Evolutionary conservation across 1,140 invertebrate genomes (phyloP), one percentile per base, ranked within the genome.

Genomic region (Drosophila takahashii): DNA sequence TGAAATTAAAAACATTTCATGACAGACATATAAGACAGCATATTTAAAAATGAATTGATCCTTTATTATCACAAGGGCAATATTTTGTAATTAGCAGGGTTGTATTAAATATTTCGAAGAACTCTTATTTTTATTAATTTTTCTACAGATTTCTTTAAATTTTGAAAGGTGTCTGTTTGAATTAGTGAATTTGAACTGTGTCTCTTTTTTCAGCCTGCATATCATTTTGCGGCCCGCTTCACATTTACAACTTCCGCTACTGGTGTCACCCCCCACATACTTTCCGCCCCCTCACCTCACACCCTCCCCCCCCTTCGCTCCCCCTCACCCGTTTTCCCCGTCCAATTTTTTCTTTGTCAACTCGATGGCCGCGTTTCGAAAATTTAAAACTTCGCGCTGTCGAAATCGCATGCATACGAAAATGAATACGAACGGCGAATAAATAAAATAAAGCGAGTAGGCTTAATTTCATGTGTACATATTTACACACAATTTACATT

Each of bases 151-250:
- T 22, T 22, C 22, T 22, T 22, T 22, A 22, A 22, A 22, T 22
- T 2, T 22, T 22, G 16, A 16, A 18, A 18, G 41, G 5, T 13
- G 13, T 3, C 13, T 8, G 47, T 48, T 51, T 39, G 27, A 5
- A 32, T n/a, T 44, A n/a, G 22, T 8, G 22, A 64, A 16, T 54
- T 60, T 60, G 0, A 29, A 67, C 41, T 75, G 37, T 59, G 22
- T 51, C 37, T 54, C 32, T 59, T 42, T 42, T 48, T 22, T 29
- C 26, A 44, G 53, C 67, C 34, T 70, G 77, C 64, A 86, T 85
- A 81, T 86, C 66, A 86, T 85, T 85, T 85, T 81, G 80, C 73
- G 81, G 81, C 73, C 73, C 73, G 74, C 52, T 81, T 59, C 58
- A 61, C 79, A 77, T 77, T 81, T 77, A 66, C 81, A 74, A 84